Evolutionary conservation across 2,888 invertebrate species (phyloP).

Genomic region (Chrysomela aeneicollis): DNA sequence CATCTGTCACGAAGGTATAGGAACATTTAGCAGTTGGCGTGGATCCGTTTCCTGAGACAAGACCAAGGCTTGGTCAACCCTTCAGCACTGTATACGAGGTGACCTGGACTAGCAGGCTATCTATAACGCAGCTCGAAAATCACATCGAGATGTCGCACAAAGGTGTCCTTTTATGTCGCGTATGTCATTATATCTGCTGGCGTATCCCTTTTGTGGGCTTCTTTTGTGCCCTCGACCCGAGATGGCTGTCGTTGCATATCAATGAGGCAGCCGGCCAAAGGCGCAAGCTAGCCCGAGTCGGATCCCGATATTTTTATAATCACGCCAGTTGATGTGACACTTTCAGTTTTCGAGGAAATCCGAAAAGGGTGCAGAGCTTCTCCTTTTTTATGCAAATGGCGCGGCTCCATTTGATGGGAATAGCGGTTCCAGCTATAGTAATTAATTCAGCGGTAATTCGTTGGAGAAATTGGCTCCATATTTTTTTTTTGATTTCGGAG

Average conservation of each 20-base stretch:
- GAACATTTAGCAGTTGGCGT: too few relatives aligned
- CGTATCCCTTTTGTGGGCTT: constrained; percentile 58
- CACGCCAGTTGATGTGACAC: constrained; percentile 55
- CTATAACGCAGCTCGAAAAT: constrained; percentile 53
- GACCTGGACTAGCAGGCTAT: too few relatives aligned
- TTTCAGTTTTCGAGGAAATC: constrained; percentile 56
- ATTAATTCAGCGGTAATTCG: constrained; percentile 11
- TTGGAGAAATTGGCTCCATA: not conserved
- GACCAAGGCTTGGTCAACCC: too few relatives aligned
- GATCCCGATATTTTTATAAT: constrained; percentile 63
- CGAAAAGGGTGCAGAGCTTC: constrained; percentile 58
- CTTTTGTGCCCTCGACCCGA: constrained; percentile 56
- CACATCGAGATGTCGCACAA: constrained; percentile 54
- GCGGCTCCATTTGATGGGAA: constrained; percentile 34
- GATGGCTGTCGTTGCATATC: constrained; percentile 60
- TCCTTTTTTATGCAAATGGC: constrained; percentile 60
- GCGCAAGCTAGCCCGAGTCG: constrained; percentile 22
- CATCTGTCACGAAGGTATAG: too few relatives aligned
- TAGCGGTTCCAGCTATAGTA: constrained; percentile 11
- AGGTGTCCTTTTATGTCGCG: constrained; percentile 56
- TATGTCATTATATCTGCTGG: constrained; percentile 57
- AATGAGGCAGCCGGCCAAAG: constrained; percentile 55
- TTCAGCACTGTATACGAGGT: too few relatives aligned
- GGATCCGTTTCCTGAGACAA: too few relatives aligned
- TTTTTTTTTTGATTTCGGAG: not conserved